Conservation (phyloP, 1,140 invertebrate species). For the Epicauta chinensis region DNA sequence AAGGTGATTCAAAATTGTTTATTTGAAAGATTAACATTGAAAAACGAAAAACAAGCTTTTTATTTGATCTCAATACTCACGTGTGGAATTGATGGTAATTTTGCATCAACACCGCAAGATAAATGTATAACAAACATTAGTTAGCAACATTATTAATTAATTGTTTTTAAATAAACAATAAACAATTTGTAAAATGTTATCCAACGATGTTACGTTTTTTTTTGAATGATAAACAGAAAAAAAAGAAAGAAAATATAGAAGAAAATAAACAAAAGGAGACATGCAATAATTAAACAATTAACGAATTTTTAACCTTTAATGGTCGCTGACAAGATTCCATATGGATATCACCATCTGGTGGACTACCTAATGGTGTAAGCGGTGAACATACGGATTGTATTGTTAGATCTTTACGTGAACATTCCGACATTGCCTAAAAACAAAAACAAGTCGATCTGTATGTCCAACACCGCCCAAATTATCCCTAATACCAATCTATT, state of each 20-base stretch:
- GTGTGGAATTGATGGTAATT: slow-evolving; percentile 6
- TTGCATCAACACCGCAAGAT: slow-evolving; percentile 11
- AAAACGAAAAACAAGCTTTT: too few relatives aligned
- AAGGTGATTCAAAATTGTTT: too few relatives aligned
- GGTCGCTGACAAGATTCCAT: slow-evolving; percentile 33
- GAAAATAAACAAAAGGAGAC: too few relatives aligned
- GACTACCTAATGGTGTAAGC: slow-evolving; percentile 37
- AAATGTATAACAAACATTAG: slow-evolving; percentile 6
- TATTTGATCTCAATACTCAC: slow-evolving; percentile 4
- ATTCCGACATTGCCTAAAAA: slow-evolving; percentile 45
- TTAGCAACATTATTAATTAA: slow-evolving; percentile 3
- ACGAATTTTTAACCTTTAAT: slow-evolving; percentile 30
- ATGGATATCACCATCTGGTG: slow-evolving; percentile 35
- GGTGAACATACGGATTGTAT: slow-evolving; percentile 43
- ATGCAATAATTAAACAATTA: too few relatives aligned
- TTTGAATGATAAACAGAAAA: background rate
- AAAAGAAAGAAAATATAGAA: background rate
- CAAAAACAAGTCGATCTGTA: slow-evolving; percentile 2
- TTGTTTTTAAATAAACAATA: background rate
- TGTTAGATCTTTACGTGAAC: slow-evolving; percentile 49
- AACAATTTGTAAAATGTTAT: background rate
- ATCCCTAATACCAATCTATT: background rate
- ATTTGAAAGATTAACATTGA: too few relatives aligned
- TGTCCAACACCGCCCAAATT: background rate
- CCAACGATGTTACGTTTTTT: background rate